Percentiles rank a stretch among this genome's conserved stretches.
These are phyloP conservation scores for Petrolisthes cinctipes DNA, from an alignment of 2,888 invertebrate species.

Conservation along the genomic window DNA sequence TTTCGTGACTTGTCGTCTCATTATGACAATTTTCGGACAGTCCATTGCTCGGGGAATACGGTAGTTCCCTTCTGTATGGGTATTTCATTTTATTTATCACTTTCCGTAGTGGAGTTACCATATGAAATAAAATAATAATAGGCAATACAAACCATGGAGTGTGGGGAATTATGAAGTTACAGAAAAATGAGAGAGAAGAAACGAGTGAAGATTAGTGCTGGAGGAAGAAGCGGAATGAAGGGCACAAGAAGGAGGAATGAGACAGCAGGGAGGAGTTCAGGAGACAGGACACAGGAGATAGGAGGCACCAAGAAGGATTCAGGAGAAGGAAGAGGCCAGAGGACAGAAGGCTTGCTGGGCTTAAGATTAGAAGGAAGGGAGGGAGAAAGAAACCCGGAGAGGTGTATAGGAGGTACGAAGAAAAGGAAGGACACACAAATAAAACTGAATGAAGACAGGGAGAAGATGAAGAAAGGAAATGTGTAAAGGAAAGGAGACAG, in stretches of 20 bases:
- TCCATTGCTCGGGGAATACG: too few species aligned
- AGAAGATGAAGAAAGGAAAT: neutral
- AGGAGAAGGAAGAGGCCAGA: neutral
- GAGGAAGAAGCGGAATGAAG: neutral
- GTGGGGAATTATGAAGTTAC: too few species aligned
- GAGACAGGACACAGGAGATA: neutral
- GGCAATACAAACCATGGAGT: neutral
- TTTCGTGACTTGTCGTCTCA: too few species aligned
- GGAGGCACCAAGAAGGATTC: neutral
- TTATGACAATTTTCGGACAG: too few species aligned
- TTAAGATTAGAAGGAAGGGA: neutral
- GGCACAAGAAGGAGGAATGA: neutral
- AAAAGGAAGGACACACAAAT: neutral
- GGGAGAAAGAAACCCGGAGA: neutral
- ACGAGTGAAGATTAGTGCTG: neutral
- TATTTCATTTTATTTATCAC: too few species aligned
- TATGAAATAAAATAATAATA: neutral
- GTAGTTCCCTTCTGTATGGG: too few species aligned
- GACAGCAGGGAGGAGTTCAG: neutral
- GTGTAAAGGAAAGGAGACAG: neutral
- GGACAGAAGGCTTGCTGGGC: too few species aligned
- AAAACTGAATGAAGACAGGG: neutral
- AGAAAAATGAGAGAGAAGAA: too few species aligned
- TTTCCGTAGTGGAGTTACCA: neutral
- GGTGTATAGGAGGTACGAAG: neutral